Base-by-base conservation (phyloP, 2,888 invertebrate species). In the Drosophila planitibia region DNA sequence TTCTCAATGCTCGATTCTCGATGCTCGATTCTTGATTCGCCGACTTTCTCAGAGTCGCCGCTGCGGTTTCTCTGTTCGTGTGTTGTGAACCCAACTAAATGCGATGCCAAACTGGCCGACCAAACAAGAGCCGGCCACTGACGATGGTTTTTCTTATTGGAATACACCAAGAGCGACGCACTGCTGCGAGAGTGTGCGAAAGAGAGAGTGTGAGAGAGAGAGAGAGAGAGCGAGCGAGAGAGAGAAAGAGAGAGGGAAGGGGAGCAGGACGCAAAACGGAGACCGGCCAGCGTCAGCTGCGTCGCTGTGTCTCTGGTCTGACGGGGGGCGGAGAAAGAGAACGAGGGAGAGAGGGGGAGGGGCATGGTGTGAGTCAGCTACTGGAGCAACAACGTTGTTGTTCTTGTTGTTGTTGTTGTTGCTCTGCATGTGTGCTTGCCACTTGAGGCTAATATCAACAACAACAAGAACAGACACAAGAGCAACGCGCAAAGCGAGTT, bases 51-150 rank as follows among this genome's bases (percentile, higher is more conserved):
- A 57, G 83, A 76, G 66, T 73, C 88, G 89, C 85, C 90, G 74
- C 91, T 81, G 85, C 90, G 78, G 90, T 85, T 89, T 79, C 75
- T 16, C 41, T 58, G 30, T n/a, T 57, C 28, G 22, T 30, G 41
- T 80, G 88, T 90, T 92, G 93, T 91, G 92, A 92, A 93, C 93
- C 91, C 92, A 91, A 91, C 92, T 91, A 91, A 93, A 93, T 92
- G 93, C 93, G 93, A 93, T 93, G 91, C 91, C 91, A 93, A 93
- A 85, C 89, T 89, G 85, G 86, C 85, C 79, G 82, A 79, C 81
- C 82, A 88, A 77, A 72, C 83, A 67, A 67, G 69, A 72, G 71
- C 72, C 79, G 74, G 79, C 74, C 74, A 80, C 66, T 74, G 77
- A 74, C 81, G 81, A 76, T 76, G 77, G 79, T 79, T 85, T 85